These are phyloP conservation scores for Gerris buenoi DNA, from an alignment of 1,140 invertebrate genomes.

Conservation along the genomic window DNA sequence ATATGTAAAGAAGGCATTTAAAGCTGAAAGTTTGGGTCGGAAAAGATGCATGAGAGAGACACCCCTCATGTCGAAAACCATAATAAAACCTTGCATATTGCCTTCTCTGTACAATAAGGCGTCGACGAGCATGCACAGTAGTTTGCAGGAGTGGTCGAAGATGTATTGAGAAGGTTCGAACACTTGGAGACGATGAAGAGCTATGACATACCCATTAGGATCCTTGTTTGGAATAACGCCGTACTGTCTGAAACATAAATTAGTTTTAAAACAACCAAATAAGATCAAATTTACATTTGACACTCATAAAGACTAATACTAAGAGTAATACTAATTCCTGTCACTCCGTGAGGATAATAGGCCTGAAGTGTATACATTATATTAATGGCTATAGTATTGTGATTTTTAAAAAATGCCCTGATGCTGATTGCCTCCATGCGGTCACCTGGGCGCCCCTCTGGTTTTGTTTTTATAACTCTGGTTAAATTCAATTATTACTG, in stretches of 20 bases:
- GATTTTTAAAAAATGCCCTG: too few relatives aligned
- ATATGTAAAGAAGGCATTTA: conserved; percentile 43
- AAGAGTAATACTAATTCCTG: too few relatives aligned
- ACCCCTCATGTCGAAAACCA: conserved; percentile 47
- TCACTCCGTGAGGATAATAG: too few relatives aligned
- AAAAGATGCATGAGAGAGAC: conserved; percentile 42
- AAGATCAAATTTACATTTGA: too few relatives aligned
- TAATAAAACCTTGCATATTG: conserved; percentile 25
- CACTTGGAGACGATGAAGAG: conserved; percentile 44
- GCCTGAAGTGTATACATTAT: too few relatives aligned
- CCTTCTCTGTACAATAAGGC: conserved; percentile 19
- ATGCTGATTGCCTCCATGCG: too few relatives aligned
- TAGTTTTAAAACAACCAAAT: too few relatives aligned
- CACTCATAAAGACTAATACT: too few relatives aligned
- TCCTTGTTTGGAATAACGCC: conserved; percentile 26
- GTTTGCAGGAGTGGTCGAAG: conserved; percentile 47
- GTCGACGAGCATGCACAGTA: conserved; percentile 26
- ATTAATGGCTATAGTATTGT: too few relatives aligned
- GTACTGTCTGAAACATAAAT: conserved; percentile 20
- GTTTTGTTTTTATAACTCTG: too few relatives aligned
- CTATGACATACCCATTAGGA: conserved; percentile 39
- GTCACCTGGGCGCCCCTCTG: too few relatives aligned
- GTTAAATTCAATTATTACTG: too few relatives aligned
- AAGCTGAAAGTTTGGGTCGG: conserved; percentile 37
- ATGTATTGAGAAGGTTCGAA: conserved; percentile 43